Evolutionary conservation across 2,113 vertebrate genomes (phyloP), one percentile per base, ranked within the genome.

Genomic region (Spheniscus mendiculus): DNA sequence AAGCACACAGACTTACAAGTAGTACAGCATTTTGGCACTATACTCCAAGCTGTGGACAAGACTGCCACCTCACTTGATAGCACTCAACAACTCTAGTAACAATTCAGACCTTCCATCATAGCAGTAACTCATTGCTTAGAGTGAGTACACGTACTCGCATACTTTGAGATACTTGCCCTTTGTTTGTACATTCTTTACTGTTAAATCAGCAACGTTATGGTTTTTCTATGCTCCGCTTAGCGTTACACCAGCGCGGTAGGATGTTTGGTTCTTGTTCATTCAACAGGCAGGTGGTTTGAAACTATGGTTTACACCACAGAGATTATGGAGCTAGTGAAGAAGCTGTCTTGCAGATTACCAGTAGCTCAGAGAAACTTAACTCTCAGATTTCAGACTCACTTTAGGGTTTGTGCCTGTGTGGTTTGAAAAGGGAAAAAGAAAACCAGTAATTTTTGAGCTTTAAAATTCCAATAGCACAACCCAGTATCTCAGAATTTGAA

Each of bases 241-340:
- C 0, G 0, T 49, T 62, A 77, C 19, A 20, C 10, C 27, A 44
- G 49, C 0, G 0, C 14, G 27, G 58, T 5, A 42, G 25, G 36
- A 71, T 25, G 26, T 30, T 49, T 1, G 4, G 4, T 42, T 38
- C 20, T 30, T 4, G 0, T 30, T 49, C 42, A 5, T 38, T 52
- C 34, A 70, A 10, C 9, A 36, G 15, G 15, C 15, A 83, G 27
- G 15, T 11, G 8, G 7, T 27, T 29, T 53, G 38, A 67, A 52
- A 27, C 29, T 23, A 12, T 2, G 17, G 29, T 26, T 79, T 38
- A 52, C 12, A 40, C 3, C 15, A 42, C 47, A 50, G 62, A 65
- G 49, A 3, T 5, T n/a, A 23, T 0, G 5, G 7, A 71, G 26
- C 13, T 53, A 9, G 56, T 29, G 47, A 36, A 83, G 52, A 36